These are phyloP conservation scores for Zeugodacus cucurbitae DNA, from an alignment of 1,140 invertebrate species.

Conservation along the genomic window DNA sequence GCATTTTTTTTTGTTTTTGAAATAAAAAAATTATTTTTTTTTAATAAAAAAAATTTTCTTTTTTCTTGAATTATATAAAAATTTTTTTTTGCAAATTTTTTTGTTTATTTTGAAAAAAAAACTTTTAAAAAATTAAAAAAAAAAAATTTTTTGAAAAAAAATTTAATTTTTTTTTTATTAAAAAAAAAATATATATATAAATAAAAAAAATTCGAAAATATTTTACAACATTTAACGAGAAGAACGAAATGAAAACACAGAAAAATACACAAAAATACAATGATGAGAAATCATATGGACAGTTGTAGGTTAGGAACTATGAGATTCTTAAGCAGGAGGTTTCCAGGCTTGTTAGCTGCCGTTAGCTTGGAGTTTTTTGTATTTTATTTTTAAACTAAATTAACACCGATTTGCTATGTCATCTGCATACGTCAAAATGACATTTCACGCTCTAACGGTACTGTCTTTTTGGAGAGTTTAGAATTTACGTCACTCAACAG, in stretches of 20 bases:
- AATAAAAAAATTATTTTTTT: too few relatives aligned
- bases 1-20: too few relatives aligned
- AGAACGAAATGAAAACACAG: neutral
- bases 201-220: neutral
- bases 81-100: too few relatives aligned
- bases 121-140: too few relatives aligned
- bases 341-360: conserved; percentile 8
- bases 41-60: too few relatives aligned
- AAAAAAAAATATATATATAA: neutral
- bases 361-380: neutral
- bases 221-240: neutral
- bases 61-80: too few relatives aligned
- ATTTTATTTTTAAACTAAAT: too few relatives aligned
- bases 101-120: too few relatives aligned
- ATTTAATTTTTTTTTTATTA: too few relatives aligned
- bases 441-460: neutral
- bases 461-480: neutral
- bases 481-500: neutral
- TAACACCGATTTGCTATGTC: too few relatives aligned
- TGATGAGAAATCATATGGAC: conserved; percentile 26
- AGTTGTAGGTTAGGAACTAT: neutral
- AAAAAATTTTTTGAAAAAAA: too few relatives aligned
- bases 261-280: neutral
- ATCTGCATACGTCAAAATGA: too few relatives aligned
- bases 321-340: neutral